Evolutionary conservation across 2,113 vertebrate species (phyloP), one percentile per base, ranked within the genome.

Genomic region (Porphyrio hochstetteri): DNA sequence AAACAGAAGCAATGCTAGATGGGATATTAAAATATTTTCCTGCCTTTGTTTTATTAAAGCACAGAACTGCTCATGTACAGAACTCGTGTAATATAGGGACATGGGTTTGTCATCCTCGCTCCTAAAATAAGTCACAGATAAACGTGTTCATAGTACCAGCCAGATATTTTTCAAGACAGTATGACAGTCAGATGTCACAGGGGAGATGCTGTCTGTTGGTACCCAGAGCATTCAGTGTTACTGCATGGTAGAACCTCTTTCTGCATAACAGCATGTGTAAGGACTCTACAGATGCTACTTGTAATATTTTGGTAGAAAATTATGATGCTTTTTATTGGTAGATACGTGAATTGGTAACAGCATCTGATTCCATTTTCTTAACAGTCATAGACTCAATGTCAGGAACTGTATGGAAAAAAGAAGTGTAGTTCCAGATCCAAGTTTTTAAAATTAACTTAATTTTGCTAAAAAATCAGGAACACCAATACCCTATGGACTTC

Each of bases 111-210:
- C 95, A 76, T 55, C 42, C 20, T 76, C 27, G 10, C 36, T 91
- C 67, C 63, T 90, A 95, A 95, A 97, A 94, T 95, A 95, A 94
- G 56, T 42, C 21, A 9, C 2, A 3, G 35, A 44, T 53, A 78
- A 93, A 81, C 2, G 3, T 75, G 86, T 90, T 93, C 74, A 44
- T 74, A 36, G 69, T 77, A 71, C 52, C 42, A 78, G 55, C n/a
- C 79, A 87, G 79, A 76, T 78, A 93, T 86, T 95, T 93, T 74
- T 76, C 68, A 76, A 11, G 4, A 92, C 76, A 94, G 38, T 36
- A 13, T 89, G 95, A 92, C 91, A 94, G 82, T 92, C 94, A 95
- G 79, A 92, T 85, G 80, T 96, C 85, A 91, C 59, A 82, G 74
- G 48, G 42, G 94, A 90, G 94, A 89, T 63, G 60, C 27, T 90